Evolutionary conservation across 2,797 vertebrate species (phyloP).

Genomic region (Gallinago nigripennis): DNA sequence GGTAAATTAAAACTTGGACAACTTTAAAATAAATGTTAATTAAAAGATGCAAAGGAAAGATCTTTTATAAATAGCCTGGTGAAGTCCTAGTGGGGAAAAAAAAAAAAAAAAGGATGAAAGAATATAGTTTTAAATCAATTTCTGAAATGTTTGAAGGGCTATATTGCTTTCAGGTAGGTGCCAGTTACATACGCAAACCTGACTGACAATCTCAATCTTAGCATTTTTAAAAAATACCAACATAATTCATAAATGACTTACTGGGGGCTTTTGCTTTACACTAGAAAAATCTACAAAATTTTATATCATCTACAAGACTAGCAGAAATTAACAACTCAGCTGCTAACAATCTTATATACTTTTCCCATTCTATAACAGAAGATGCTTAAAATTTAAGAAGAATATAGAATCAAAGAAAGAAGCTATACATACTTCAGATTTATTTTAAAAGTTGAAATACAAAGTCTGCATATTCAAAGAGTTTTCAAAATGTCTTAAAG

Average conservation of each 20-base stretch:
- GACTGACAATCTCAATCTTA: neutral
- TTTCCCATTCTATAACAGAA: neutral
- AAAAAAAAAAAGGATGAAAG: neutral
- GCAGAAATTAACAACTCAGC: neutral
- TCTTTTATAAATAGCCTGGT: neutral
- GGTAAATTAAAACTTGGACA: neutral
- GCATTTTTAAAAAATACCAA: neutral
- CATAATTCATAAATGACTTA: neutral
- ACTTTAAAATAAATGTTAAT: neutral
- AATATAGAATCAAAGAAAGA: neutral
- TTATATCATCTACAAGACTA: neutral
- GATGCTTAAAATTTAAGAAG: neutral
- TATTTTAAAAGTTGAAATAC: neutral
- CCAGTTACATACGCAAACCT: neutral
- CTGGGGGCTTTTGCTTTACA: neutral
- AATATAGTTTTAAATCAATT: neutral
- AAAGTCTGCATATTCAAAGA: neutral
- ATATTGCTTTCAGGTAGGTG: neutral
- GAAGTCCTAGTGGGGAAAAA: neutral
- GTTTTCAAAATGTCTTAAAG: neutral
- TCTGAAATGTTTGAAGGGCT: neutral
- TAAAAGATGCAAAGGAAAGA: neutral
- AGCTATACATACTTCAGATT: neutral
- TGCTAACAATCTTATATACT: neutral
- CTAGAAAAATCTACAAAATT: neutral